Conservation (phyloP, 2,888 invertebrate species). For the Clanis bilineata region DNA sequence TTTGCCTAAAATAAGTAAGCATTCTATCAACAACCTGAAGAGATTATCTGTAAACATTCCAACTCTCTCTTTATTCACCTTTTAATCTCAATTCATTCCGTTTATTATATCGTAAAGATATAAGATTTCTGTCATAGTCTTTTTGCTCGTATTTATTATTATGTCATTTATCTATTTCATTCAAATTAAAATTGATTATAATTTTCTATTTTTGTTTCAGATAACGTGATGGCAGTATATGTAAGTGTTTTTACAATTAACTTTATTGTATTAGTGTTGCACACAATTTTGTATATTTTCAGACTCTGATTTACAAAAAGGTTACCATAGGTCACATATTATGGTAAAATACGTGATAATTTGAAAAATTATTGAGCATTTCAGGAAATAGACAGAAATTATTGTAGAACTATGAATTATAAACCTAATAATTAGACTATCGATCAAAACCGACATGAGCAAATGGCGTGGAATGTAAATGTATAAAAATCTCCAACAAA, state of each 20-base stretch:
- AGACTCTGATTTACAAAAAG: background rate
- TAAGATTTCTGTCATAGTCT: background rate
- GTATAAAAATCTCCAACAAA: conserved; percentile 17
- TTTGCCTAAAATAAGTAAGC: too few species aligned
- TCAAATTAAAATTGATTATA: too few species aligned
- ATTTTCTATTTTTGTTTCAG: background rate
- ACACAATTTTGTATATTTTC: too few species aligned
- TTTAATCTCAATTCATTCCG: too few species aligned
- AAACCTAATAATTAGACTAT: background rate
- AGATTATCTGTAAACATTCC: too few species aligned
- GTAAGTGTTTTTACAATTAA: background rate
- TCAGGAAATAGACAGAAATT: background rate
- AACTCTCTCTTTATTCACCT: too few species aligned
- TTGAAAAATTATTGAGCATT: background rate
- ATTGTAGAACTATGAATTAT: background rate
- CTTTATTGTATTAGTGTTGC: background rate
- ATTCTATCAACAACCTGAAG: too few species aligned
- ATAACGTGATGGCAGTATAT: background rate
- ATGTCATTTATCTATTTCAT: too few species aligned
- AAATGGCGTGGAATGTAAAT: conserved; percentile 14
- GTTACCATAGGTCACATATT: background rate
- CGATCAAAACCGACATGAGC: conserved; percentile 11
- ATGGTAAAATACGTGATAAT: background rate
- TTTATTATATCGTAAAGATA: too few species aligned
- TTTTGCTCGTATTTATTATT: too few species aligned